Base-by-base conservation (phyloP, 23 tunicate genomes). In the Styela clava region DNA sequence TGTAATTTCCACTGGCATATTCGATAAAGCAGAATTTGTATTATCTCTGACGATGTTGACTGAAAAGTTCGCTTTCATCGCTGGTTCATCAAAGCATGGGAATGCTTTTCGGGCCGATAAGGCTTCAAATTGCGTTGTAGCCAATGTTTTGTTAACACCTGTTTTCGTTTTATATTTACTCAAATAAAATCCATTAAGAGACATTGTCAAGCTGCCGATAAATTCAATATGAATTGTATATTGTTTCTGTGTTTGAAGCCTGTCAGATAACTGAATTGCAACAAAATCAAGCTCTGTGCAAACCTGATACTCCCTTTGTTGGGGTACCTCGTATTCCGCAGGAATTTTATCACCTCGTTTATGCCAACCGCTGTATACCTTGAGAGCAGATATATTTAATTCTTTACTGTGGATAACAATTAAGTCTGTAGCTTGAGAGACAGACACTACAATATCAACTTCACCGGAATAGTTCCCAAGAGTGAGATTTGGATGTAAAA, bases 81-180 rank as follows among this genome's bases (percentile, higher is more conserved):
- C 51, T 61, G 99, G 99, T 65, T 94, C 99, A 79, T 94, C 99
- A 72, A 94, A 94, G 56, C 99, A 94, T 26, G 99, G 99, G 73
- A 88, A 94, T n/a, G 99, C 95, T 24, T 76, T 77, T 72, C 99
- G 82, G 29, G 99, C 95, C 72, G 63, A 79, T 0, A 78, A 64
- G 25, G 90, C 52, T 67, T 94, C 99, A 83, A 94, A 94, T 68
- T 94, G 94, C 2, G 99, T 94, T 19, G 99, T 82, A 30, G 83
- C 94, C 65, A 94, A 86, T 1, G 81, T 87, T n/a, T 0, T 63
- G 64, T 94, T 88, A 2, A 52, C 37, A 20, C 99, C 95, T 44
- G 76, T 25, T 35, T 73, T 23, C n/a, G 71, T 79, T 33, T 83
- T 78, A 73, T 91, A 91, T 25, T 73, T 87, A 74, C 97, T 91